A percentile compares a stretch with the other conserved stretches of the same genome.
These are phyloP conservation scores for Anseranas semipalmata DNA, from an alignment of 2,113 vertebrate species.

Conservation along the genomic window DNA sequence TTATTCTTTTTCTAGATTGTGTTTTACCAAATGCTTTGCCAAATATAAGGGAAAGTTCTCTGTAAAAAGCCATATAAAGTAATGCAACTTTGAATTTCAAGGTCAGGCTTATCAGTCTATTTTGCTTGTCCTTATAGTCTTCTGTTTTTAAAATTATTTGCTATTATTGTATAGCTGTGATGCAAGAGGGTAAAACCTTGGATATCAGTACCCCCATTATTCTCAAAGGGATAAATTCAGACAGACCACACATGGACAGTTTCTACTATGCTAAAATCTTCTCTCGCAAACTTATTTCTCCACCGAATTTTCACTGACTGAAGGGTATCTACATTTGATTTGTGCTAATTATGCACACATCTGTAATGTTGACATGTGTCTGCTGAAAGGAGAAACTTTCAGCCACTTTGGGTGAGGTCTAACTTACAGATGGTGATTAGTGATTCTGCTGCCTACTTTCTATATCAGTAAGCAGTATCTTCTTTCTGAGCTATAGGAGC, in stretches of 20 bases:
- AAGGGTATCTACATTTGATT: not conserved
- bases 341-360: not conserved
- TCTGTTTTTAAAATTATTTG: not conserved
- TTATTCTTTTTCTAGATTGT: not conserved
- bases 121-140: not conserved
- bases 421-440: not conserved
- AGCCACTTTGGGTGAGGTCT: not conserved
- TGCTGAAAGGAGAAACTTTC: not conserved
- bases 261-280: not conserved
- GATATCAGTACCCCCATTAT: not conserved
- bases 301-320: not conserved
- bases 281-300: not conserved
- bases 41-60: not conserved
- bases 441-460: not conserved
- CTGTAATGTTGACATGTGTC: not conserved
- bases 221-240: not conserved
- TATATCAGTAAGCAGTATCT: not conserved
- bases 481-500: not conserved
- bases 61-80: not conserved
- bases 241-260: fast-evolving
- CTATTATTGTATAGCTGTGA: not conserved
- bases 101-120: not conserved
- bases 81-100: not conserved
- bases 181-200: not conserved
- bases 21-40: not conserved